Base-by-base conservation (phyloP, 2,113 vertebrate genomes). In the Spermophilus dauricus region DNA sequence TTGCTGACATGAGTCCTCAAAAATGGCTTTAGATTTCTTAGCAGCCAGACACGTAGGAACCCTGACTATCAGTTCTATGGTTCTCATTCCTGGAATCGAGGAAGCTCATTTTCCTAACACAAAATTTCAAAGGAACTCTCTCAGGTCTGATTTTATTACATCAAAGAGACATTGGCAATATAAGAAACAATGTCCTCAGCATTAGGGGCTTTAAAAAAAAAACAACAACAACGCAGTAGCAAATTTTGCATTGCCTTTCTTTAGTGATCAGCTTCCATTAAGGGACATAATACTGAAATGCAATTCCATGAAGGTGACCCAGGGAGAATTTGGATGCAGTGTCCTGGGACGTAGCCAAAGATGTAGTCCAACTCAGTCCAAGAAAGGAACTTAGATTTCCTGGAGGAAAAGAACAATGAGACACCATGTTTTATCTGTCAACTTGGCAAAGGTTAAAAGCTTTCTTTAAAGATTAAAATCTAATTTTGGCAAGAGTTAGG, bases 401-500 rank as follows among this genome's bases (percentile, higher is more conserved):
- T 84, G 58, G 70, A 92, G 80, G 67, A 80, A 96, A 77, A 53
- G 69, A 86, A 89, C 39, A 88, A 72, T 24, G 56, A 89, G 76
- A 37, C 45, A 22, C 7, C 48, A 26, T 65, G 73, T 93, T 83
- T 75, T 45, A 93, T 73, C 95, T 84, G 72, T 92, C 87, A 39
- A 28, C 51, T 81, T 94, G 75, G 73, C 95, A 70, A 86, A 89
- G 30, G 85, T 30, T 28, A 76, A 90, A 84, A 56, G 22, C 61
- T 87, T 81, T 84, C 88, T 95, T 96, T 93, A 95, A 95, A 95
- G 88, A 94, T 91, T 75, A 96, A 97, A 93, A 76, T 63, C 48
- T 86, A 18, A 9, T 97, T 95, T 97, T 77, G 97, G 93, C 86
- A 91, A 87, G 73, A 83, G 34, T 61, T 78, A 30, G 78, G 73